These are phyloP conservation scores for Lepus americanus DNA, from an alignment of 2,113 vertebrate genomes.

Conservation along the genomic window DNA sequence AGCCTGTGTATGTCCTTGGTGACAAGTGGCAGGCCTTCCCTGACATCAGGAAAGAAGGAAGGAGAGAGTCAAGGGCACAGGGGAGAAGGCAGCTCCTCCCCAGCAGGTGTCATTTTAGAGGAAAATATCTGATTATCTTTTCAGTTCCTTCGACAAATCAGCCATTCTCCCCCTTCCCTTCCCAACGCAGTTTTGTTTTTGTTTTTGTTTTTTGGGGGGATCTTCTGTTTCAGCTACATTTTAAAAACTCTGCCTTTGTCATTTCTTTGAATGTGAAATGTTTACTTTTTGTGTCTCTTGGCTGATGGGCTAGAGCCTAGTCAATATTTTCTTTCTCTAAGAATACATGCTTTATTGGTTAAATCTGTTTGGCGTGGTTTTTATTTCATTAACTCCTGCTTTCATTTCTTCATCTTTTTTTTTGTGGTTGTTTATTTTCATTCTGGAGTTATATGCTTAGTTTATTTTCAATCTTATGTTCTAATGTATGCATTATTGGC, in stretches of 20 bases:
- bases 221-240: slow-evolving; percentile 8
- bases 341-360: background rate
- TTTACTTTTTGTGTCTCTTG: background rate
- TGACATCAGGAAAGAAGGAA: background rate
- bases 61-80: background rate
- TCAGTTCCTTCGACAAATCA: background rate
- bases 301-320: background rate
- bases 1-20: too few relatives aligned
- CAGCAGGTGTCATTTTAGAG: background rate
- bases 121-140: background rate
- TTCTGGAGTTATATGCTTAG: background rate
- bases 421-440: background rate
- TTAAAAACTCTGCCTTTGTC: background rate
- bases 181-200: background rate
- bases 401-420: background rate
- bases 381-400: background rate
- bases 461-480: slow-evolving; percentile 41
- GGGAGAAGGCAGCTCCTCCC: background rate
- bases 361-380: slow-evolving; percentile 9
- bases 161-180: background rate
- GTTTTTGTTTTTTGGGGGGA: background rate
- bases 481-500: background rate
- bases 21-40: background rate
- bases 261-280: slow-evolving; percentile 29
- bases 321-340: background rate